Evolutionary conservation across 2,888 invertebrate genomes (phyloP).

Genomic region (Microplitis manilae): DNA sequence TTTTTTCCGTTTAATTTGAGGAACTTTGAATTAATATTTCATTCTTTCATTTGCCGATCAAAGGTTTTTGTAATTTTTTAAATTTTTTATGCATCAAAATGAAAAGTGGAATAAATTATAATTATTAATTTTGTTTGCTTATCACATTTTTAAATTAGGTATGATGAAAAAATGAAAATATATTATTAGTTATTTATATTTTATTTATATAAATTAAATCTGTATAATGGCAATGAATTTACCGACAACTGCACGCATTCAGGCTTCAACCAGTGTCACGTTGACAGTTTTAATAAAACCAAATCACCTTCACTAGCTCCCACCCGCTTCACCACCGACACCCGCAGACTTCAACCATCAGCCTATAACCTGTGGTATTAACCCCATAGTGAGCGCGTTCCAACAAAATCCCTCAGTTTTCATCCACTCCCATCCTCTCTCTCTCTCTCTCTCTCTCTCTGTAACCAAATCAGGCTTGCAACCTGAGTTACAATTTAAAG

Average conservation of each 20-base stretch:
- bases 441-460: too few species aligned
- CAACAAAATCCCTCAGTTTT: background rate
- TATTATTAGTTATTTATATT: background rate
- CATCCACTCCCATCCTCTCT: constrained; percentile 28
- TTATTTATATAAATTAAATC: background rate
- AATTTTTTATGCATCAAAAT: background rate
- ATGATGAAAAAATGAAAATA: background rate
- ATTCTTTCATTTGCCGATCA: background rate
- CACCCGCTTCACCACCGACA: constrained; percentile 42
- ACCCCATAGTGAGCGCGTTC: background rate
- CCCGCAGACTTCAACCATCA: background rate
- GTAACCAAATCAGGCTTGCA: too few species aligned
- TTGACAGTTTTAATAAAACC: constrained; percentile 58
- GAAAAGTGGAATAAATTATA: too few species aligned
- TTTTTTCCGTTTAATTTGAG: background rate
- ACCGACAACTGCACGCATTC: constrained; percentile 54
- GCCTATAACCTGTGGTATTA: constrained; percentile 6
- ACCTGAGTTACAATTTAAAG: too few species aligned
- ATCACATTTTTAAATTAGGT: too few species aligned
- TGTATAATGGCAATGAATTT: constrained; percentile 49
- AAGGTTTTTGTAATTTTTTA: background rate
- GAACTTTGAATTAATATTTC: background rate
- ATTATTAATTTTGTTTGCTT: too few species aligned
- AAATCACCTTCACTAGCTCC: constrained; percentile 45
- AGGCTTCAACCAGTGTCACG: constrained; percentile 49